A percentile compares a stretch with the other conserved stretches of the same genome.
Evolutionary conservation across 2,888 invertebrate genomes (phyloP).

Genomic region (Ophion ellenae): DNA sequence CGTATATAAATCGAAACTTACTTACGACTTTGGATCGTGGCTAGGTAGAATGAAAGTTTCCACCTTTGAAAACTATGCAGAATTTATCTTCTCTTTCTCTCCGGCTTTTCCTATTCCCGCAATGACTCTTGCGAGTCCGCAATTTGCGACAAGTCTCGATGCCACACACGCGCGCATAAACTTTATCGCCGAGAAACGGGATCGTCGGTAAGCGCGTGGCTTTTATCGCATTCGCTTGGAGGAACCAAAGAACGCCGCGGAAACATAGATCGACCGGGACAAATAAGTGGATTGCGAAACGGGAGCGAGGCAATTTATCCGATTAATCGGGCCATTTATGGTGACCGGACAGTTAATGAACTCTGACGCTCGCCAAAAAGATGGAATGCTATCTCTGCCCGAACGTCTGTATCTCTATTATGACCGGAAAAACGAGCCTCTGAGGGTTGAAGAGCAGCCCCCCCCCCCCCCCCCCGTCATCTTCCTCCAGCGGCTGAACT

Average conservation of each 20-base stretch:
- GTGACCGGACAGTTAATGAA: not conserved
- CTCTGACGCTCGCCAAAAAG: not conserved
- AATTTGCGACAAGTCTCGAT: conserved; percentile 1
- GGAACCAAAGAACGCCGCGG: not conserved
- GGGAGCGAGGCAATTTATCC: conserved; percentile 1
- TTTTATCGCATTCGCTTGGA: not conserved
- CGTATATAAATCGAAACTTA: conserved; percentile 37
- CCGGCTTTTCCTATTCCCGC: not conserved
- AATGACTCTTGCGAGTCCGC: not conserved
- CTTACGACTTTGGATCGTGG: not conserved
- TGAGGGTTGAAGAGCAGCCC: no score
- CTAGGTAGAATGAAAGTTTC: conserved; percentile 30
- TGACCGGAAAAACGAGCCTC: not conserved
- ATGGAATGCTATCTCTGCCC: not conserved
- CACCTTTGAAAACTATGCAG: conserved; percentile 8
- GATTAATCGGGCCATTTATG: conserved; percentile 50
- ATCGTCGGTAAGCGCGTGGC: not conserved
- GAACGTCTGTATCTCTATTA: not conserved
- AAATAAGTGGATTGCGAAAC: not conserved
- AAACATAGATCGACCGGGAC: not conserved
- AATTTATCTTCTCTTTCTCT: conserved; percentile 7
- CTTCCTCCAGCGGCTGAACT: not conserved
- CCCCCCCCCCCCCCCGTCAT: no score
- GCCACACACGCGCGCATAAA: not conserved
- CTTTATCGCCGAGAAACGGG: conserved; percentile 7